Evolutionary conservation across 2,888 invertebrate species (phyloP), one percentile per base, ranked within the genome.

Genomic region (Cheilosia vernalis): DNA sequence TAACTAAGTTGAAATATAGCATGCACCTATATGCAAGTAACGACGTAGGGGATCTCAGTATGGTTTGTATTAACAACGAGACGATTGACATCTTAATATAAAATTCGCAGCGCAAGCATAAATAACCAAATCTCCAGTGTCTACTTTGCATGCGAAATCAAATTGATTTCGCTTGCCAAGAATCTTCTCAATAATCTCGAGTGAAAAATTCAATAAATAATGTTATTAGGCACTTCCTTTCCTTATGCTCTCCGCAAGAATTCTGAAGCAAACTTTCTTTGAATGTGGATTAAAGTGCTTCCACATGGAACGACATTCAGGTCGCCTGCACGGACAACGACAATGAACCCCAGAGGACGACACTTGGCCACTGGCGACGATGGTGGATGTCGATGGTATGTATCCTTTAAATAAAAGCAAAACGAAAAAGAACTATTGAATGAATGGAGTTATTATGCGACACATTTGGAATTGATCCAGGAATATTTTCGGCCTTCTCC

Each of bases 391-490:
- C 9, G 56, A 70, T 66, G 37, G 60, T 24, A 53, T n/a, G 51
- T 67, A 15, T 49, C 49, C 78, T 55, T 69, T 76, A 42, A n/a
- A 60, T 24, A 44, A 10, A 49, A 58, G 3, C 42, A 24, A 55
- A 6, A 47, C 42, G 15, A 21, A 63, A 55, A 60, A 21, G 5
- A 58, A 10, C 70, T 67, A 69, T 74, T 74, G 73, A 69, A 58
- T 53, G 63, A 74, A 74, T 56, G 61, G 51, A 80, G 60, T 84
- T 84, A 84, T 84, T 84, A 84, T 84, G 84, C 84, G 84, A 84
- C 84, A 84, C 84, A 84, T 84, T 84, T 84, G 84, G 84, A 80
- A 64, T 64, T 47, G 60, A 76, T 84, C 84, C 84, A 84, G 80
- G 60, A 70, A 70, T 55, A 61, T 66, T 74, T 79, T 84, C 70